A percentile compares a stretch with the other conserved stretches of the same genome.
phyloP scores from a whole-genome alignment of 2,888 invertebrate species.

The Argyra leucocephala region DNA sequence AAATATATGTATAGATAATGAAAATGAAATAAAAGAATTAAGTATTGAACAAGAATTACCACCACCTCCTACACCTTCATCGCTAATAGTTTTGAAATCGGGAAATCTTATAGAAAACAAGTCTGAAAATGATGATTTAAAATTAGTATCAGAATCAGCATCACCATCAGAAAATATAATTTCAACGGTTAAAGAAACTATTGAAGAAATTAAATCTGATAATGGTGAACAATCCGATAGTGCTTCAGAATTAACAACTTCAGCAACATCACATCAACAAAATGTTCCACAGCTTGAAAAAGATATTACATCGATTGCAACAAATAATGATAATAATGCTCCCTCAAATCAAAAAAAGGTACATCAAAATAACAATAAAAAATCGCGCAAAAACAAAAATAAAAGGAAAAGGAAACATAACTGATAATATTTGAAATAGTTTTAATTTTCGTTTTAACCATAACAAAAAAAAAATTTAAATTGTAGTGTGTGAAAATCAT shows the following conservation, averaged over 20 bases:
- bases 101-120: neutral
- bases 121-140: neutral
- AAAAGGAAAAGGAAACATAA: conserved; percentile 9
- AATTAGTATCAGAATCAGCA: neutral
- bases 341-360: neutral
- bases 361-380: conserved; percentile 7
- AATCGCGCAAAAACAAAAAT: conserved; percentile 2
- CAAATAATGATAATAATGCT: neutral
- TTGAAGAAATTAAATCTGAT: neutral
- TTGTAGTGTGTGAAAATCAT: neutral
- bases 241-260: neutral
- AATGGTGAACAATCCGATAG: neutral
- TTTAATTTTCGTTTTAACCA: conserved; percentile 1
- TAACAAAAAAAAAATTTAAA: neutral
- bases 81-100: neutral
- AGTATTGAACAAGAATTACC: conserved; percentile 8
- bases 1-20: neutral
- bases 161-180: neutral
- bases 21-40: neutral
- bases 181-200: neutral
- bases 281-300: neutral
- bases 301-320: neutral
- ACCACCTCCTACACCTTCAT: conserved; percentile 5
- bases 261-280: conserved; percentile 1
- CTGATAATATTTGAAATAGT: conserved; percentile 4